Conservation (phyloP, 2,797 vertebrate genomes). For the Psittacula echo region DNA sequence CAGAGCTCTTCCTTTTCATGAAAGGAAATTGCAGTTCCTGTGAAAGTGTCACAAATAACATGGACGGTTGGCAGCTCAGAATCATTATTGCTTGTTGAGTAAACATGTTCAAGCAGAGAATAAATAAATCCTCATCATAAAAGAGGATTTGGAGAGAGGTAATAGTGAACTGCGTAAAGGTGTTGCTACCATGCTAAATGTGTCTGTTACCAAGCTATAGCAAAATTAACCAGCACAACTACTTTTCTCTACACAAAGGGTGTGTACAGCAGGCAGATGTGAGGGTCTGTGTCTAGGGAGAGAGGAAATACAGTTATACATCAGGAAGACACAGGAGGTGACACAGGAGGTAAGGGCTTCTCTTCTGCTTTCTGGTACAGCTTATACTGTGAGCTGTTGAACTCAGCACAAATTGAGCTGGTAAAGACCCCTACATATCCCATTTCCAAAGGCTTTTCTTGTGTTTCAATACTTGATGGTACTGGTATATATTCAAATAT, state of each 20-base stretch:
- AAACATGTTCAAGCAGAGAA: constrained; percentile 4
- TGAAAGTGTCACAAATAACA: not conserved
- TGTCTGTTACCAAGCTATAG: not conserved
- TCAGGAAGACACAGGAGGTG: not conserved
- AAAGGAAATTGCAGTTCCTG: not conserved
- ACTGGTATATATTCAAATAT: not conserved
- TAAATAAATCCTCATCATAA: constrained; percentile 1
- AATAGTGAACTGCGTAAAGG: not conserved
- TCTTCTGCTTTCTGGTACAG: not conserved
- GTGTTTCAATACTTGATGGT: not conserved
- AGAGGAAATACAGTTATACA: not conserved
- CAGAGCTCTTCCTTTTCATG: not conserved
- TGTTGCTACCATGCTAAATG: not conserved
- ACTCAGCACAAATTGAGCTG: not conserved
- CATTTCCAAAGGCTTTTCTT: not conserved
- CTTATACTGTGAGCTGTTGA: not conserved
- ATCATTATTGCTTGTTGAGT: not conserved
- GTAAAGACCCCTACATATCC: not conserved
- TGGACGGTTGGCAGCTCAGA: not conserved
- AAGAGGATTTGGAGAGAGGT: not conserved
- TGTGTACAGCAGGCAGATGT: not conserved
- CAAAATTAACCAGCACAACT: not conserved
- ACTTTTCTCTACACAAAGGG: not conserved
- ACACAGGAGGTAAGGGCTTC: not conserved
- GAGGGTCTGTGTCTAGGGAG: not conserved